Base-by-base conservation (phyloP, 2,888 invertebrate species). In the Cremastinae sp. region DNA sequence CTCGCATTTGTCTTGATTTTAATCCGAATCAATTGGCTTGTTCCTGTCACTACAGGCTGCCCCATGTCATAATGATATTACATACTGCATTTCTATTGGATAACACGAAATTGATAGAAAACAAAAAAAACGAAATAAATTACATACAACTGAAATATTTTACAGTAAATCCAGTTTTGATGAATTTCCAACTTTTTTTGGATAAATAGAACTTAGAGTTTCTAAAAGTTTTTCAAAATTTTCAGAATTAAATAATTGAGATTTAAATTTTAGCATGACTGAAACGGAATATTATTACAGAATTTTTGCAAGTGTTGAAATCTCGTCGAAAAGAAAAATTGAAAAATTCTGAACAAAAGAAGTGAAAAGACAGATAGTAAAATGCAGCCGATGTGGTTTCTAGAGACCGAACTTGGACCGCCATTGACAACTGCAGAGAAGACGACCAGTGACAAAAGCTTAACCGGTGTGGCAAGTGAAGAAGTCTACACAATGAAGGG, bases 401-500 rank as follows among this genome's bases (percentile, higher is more conserved):
- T 81, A 87, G 85, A 85, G 70, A 81, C 69, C 70, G 78, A 81
- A 78, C 79, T 78, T 56, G 78, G 80, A 72, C 78, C 66, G 78
- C 70, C 58, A 75, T 53, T 64, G 80, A 78, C 77, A 75, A 75
- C 78, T 71, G 74, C 58, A 76, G 74, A 80, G 72, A 81, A 70
- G 49, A 61, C 68, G 61, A n/a, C n/a, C n/a, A 68, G 56, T 56
- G 75, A 81, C 59, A 68, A 71, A 75, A 84, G 53, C 69, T 76
- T 74, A 73, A 71, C 28, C 70, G 76, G 82, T 56, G 83, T 79
- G 77, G 79, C 75, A 56, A 74, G 64, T 69, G 49, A 79, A 72
- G 62, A 79, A 69, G 79, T 47, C 71, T 74, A 74, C 76, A 82
- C 80, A 47, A 89, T 89, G 89, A 89, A 84, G 81, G 88, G 84